Conservation (phyloP, 2,113 vertebrate species). For the Lanius collurio region DNA sequence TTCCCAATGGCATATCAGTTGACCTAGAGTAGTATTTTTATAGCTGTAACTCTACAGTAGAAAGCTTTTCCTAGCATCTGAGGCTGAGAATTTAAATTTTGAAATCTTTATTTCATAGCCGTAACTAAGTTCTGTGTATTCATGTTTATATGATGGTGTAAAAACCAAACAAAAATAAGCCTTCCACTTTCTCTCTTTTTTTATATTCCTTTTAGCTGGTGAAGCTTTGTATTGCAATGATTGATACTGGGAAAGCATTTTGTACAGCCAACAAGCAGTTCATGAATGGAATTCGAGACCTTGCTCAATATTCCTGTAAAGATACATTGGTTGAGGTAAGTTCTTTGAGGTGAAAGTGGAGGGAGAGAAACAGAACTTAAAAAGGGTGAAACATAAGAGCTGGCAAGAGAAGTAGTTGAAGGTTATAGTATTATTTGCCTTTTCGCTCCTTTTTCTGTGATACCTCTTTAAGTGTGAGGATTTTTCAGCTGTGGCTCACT, state of each 20-base stretch:
- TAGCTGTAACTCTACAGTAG: background rate
- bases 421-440: background rate
- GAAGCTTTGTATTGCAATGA: slow-evolving; percentile 97
- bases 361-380: background rate
- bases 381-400: background rate
- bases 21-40: background rate
- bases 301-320: slow-evolving; percentile 92
- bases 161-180: background rate
- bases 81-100: background rate
- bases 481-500: background rate
- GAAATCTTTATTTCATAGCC: background rate
- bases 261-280: slow-evolving; percentile 96
- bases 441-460: background rate
- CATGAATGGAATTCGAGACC: slow-evolving; percentile 91
- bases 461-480: background rate
- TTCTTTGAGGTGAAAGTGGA: background rate
- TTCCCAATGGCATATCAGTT: background rate
- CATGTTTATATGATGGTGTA: background rate
- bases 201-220: slow-evolving; percentile 81
- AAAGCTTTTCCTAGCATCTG: background rate
- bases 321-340: slow-evolving; percentile 93
- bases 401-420: background rate
- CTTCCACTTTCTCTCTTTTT: background rate
- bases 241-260: slow-evolving; percentile 96
- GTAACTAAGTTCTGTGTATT: background rate